Evolutionary conservation across 2,888 invertebrate genomes (phyloP).

Genomic region (Linnaemya tessellans): DNA sequence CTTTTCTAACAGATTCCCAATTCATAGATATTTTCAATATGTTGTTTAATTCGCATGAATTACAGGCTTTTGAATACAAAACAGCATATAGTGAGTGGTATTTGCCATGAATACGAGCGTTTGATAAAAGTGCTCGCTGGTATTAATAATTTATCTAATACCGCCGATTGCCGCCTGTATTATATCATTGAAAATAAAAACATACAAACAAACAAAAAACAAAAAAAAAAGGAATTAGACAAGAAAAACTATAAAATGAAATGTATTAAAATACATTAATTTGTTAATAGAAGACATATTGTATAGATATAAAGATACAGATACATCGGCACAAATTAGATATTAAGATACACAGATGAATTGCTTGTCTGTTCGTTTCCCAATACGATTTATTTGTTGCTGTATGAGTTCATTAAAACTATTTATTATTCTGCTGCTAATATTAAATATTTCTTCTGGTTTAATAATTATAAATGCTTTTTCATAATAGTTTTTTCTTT

Average conservation of each 20-base stretch:
- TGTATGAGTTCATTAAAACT: constrained; percentile 22
- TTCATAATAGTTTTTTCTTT: constrained; percentile 6
- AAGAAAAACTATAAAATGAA: constrained; percentile 40
- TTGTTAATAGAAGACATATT: constrained; percentile 71
- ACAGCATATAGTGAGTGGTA: not conserved
- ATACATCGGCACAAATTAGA: constrained; percentile 21
- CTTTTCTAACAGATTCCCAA: constrained; percentile 63
- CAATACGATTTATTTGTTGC: not conserved
- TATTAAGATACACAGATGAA: constrained; percentile 20
- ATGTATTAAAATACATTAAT: constrained; percentile 65
- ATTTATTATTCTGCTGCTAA: constrained; percentile 29
- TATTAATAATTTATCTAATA: constrained; percentile 51
- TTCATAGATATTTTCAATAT: constrained; percentile 59
- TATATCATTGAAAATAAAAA: constrained; percentile 42
- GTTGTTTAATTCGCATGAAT: constrained; percentile 44
- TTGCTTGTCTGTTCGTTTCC: constrained; percentile 21
- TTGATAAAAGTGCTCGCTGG: constrained; percentile 7
- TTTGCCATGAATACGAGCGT: not conserved
- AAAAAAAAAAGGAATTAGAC: not conserved
- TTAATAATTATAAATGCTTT: constrained; percentile 38
- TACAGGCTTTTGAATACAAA: constrained; percentile 24
- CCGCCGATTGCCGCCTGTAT: constrained; percentile 47
- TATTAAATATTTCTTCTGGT: constrained; percentile 44
- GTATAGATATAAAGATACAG: constrained; percentile 42
- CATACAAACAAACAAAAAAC: too few species aligned